Evolutionary conservation across 2,113 vertebrate genomes (phyloP), one percentile per base, ranked within the genome.

Genomic region (Tympanuchus pallidicinctus): DNA sequence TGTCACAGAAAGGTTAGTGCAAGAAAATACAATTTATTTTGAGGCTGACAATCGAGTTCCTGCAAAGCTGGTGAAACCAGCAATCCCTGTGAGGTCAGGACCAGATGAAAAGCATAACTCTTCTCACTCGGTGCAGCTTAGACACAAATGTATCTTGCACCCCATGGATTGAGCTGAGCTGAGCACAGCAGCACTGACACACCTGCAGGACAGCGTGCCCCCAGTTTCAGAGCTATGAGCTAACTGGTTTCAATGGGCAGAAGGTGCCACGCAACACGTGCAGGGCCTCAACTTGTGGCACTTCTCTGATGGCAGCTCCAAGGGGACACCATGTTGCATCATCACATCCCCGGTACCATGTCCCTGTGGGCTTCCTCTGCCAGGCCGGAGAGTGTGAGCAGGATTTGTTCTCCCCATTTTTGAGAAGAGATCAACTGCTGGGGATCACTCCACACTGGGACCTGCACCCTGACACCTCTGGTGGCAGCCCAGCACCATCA

Each of bases 391-490:
- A 67, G 25, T 0, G 0, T 27, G 14, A 38, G 52, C 24, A 17
- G 19, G 72, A 48, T 0, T 0, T 30, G 24, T 19, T 66, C 82
- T 30, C 10, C 21, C 64, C 10, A 10, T 48, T 28, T 42, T 22
- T 32, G 14, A 24, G 57, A 36, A 48, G 56, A 63, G 67, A 61
- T 34, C 47, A 17, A 42, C 17, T 3, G 0, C 64, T 65, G 4
- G 0, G 38, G 18, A 48, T 60, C 63, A 11, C 25, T 28, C 10
- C 16, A 52, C 52, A 60, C 0, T 0, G 6, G 25, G 13, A 60
- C 20, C 63, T 3, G 7, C 22, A 50, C n/a, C 7, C 5, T 1
- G 1, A 11, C 28, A 9, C 7, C 0, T 2, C 20, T 1, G 0
- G 22, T 40, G 42, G 6, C 13, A 30, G 50, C 43, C 18, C 60